Base-by-base conservation (phyloP, 1,140 invertebrate species). In the Papilio glaucus region DNA sequence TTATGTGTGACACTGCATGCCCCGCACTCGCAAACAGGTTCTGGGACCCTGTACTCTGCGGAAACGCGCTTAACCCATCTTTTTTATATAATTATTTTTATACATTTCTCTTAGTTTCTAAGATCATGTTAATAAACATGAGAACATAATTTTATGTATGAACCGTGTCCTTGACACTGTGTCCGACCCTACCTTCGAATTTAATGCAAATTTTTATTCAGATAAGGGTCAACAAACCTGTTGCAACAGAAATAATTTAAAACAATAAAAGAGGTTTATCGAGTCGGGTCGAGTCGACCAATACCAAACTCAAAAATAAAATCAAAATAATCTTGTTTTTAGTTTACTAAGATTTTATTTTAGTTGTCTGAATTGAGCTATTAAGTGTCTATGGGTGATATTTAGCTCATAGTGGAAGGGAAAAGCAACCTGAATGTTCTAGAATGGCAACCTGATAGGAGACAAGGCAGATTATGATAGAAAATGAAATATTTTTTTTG, bases 21-120 rank as follows among this genome's bases (percentile, higher is more conserved):
- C 29, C 29, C 29, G 39, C 9, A 13, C n/a, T n/a, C n/a, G n/a
- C 21, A 57, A 57, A 57, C 49, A 57, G 49, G 49, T 57, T 57
- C 21, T 26, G 49, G 49, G 49, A 24, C 21, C 21, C 24, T 57
- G 3, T 57, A 21, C 21, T 24, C 21, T 13, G 49, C 18, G 18
- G 49, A 57, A 57, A 49, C 1, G 3, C 12, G 5, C 15, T 24
- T 12, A 24, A 10, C 49, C 18, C 10, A 53, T 53, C 49, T 53
- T 53, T 53, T 26, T 18, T 7, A 1, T 9, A 38, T 38, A 41
- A 41, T 49, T 49, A 49, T 49, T n/a, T 49, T 21, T 13, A 53
- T 53, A 21, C 3, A 0, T 24, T 24, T 24, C 18, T 53, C 7
- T 2, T 26, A 53, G 18, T 49, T 21, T 6, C 2, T 24, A 18